A percentile compares a stretch with the other conserved stretches of the same genome.
Evolutionary conservation across 2,113 vertebrate genomes (phyloP).

Genomic region (Melozone crissalis): DNA sequence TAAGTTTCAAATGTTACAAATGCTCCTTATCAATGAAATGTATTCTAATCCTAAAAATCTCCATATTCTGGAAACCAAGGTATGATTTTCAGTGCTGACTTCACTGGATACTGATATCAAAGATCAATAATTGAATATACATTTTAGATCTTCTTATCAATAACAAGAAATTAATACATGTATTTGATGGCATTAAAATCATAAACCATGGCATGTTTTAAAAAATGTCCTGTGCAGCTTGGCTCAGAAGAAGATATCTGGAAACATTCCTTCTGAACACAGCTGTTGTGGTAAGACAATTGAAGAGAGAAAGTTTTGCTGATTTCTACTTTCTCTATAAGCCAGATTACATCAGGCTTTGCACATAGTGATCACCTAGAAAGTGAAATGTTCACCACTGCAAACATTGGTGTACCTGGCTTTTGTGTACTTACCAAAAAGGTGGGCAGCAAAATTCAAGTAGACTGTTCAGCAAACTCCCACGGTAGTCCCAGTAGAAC

Average conservation of each 20-base stretch:
- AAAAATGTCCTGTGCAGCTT: neutral
- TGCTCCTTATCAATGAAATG: neutral
- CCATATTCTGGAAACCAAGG: neutral
- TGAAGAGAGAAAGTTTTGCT: neutral
- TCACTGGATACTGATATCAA: neutral
- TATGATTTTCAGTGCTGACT: neutral
- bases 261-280: neutral
- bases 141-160: neutral
- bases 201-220: neutral
- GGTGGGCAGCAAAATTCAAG: neutral
- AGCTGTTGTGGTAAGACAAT: neutral
- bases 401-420: neutral
- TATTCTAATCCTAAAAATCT: neutral
- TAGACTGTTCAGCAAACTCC: neutral
- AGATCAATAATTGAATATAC: neutral
- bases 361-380: neutral
- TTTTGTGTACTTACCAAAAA: neutral
- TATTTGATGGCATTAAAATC: neutral
- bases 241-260: neutral
- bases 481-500: neutral
- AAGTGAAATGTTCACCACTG: neutral
- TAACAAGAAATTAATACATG: neutral
- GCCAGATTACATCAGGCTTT: neutral
- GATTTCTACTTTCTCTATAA: neutral
- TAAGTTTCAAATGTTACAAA: neutral